phyloP scores from a whole-genome alignment of 2,888 invertebrate genomes.

The Cheilosia pagana region DNA sequence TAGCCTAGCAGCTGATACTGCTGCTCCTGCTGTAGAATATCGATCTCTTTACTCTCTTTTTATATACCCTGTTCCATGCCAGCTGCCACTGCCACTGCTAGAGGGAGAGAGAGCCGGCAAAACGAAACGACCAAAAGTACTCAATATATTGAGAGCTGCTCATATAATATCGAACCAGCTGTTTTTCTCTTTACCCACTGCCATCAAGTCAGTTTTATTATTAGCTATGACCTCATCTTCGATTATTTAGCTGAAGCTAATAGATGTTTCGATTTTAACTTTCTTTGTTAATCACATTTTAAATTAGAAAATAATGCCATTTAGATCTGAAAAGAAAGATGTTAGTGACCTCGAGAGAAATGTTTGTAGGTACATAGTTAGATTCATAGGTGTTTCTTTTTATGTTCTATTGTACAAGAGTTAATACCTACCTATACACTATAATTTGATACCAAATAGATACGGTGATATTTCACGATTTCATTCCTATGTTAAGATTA shows the following conservation, averaged over 20 bases:
- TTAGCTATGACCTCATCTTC: constrained; percentile 84
- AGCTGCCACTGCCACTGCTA: no score
- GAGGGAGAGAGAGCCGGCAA: constrained; percentile 46
- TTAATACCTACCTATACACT: no score
- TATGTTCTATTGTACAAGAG: no score
- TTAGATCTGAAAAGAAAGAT: no score
- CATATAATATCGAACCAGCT: constrained; percentile 56
- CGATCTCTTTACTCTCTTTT: constrained; percentile 64
- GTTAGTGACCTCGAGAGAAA: no score
- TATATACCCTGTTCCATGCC: neutral
- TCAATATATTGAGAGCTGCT: constrained; percentile 45
- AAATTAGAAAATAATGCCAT: no score
- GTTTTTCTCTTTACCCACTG: constrained; percentile 70
- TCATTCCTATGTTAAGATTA: no score
- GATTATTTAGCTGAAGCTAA: constrained; percentile 82
- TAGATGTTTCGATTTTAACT: constrained; percentile 51
- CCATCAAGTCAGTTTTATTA: constrained; percentile 83
- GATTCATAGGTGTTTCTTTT: no score
- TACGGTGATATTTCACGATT: no score
- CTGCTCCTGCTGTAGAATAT: no score
- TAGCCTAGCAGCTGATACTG: neutral
- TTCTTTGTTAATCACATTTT: constrained; percentile 30
- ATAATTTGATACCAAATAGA: no score
- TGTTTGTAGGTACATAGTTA: no score
- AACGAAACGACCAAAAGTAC: constrained; percentile 24